These are phyloP conservation scores for Nineta flava DNA, from an alignment of 2,888 invertebrate species.

Conservation along the genomic window DNA sequence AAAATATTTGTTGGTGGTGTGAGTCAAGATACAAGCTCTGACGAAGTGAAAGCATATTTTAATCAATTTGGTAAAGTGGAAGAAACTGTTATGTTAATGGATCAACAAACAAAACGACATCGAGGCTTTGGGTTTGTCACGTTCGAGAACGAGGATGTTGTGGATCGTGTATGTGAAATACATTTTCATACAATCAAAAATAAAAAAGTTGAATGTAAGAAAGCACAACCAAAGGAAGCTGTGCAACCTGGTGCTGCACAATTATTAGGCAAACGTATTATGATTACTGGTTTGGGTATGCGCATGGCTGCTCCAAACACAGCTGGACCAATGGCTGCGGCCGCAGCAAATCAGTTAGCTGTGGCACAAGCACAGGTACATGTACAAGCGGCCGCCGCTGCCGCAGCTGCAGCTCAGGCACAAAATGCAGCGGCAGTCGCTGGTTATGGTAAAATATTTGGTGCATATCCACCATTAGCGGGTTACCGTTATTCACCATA, in stretches of 20 bases:
- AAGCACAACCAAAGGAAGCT: conserved; percentile 81
- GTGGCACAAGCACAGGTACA: conserved; percentile 32
- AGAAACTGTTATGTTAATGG: conserved; percentile 88
- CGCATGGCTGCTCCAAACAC: conserved; percentile 41
- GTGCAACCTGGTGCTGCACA: conserved; percentile 52
- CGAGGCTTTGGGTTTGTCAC: conserved; percentile 85
- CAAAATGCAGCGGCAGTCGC: conserved; percentile 44
- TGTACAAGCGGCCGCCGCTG: conserved; percentile 29
- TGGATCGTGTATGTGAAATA: conserved; percentile 83
- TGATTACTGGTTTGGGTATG: conserved; percentile 54
- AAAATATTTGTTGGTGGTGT: conserved; percentile 89
- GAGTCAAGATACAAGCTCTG: conserved; percentile 80
- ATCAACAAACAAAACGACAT: conserved; percentile 83
- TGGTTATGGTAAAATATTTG: conserved; percentile 49
- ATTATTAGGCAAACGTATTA: conserved; percentile 49
- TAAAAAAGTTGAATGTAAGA: conserved; percentile 82
- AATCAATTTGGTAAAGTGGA: conserved; percentile 80
- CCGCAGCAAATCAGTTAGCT: conserved; percentile 42
- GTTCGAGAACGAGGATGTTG: conserved; percentile 81
- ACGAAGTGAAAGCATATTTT: conserved; percentile 82
- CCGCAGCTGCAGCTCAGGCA: conserved; percentile 37
- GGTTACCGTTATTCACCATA: conserved; percentile 47
- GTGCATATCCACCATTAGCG: conserved; percentile 39
- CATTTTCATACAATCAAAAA: conserved; percentile 88
- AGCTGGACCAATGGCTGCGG: conserved; percentile 31